Evolutionary conservation across 2,113 vertebrate genomes (phyloP), one percentile per base, ranked within the genome.

Genomic region (Myxocyprinus asiaticus): DNA sequence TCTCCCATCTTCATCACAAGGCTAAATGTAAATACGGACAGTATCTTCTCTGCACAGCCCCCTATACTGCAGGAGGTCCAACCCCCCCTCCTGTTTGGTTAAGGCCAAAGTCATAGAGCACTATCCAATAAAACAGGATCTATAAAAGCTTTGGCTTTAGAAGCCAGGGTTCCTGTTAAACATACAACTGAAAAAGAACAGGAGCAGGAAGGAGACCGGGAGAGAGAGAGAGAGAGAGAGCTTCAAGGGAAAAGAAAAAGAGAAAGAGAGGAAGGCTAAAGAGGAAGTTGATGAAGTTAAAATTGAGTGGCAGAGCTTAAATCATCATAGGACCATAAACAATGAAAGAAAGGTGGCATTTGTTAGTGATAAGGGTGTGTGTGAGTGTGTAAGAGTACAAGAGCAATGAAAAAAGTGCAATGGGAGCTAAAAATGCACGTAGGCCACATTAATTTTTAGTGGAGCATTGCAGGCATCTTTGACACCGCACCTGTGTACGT

Each of bases 101-200:
- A 71, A 69, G 76, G 79, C 69, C 82, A 84, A 75, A 78, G 55
- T 61, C 75, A 84, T 84, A 81, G 81, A 78, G 50, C 50, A 70
- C 14, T 33, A 53, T 7, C 43, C 55, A 79, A 81, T 81, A 74
- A 78, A 84, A 84, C 75, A 81, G 82, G 74, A 67, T 55, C 58
- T 74, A 78, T 81, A 84, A 84, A 84, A 50, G 15, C n/a, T n/a
- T n/a, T 43, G 45, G 75, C 51, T 84, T 84, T 78, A 84, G 47
- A 69, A 77, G 63, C 53, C 51, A 58, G 59, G 12, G 50, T 72
- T 66, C 78, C 79, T 72, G 62, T 77, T 83, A 67, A 53, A 77
- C 64, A 77, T 17, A 44, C 78, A 55, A 71, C 61, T 53, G 17
- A 8, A 5, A 4, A 15, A 69, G 51, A 45, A 67, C 33, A 42